These are phyloP conservation scores for Nephrocerus scutellatus DNA, from an alignment of 2,888 invertebrate species.

Conservation along the genomic window DNA sequence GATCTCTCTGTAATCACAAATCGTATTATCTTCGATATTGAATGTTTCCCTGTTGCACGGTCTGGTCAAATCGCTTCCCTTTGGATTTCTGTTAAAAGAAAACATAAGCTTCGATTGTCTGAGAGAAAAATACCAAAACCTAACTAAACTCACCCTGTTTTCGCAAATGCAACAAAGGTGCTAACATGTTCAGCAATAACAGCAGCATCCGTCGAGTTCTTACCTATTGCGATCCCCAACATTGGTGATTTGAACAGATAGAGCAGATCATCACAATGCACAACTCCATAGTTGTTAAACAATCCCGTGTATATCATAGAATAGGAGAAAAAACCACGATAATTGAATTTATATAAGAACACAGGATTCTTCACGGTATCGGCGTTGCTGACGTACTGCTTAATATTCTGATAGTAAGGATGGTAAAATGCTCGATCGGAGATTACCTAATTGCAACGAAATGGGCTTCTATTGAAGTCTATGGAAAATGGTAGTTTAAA, in stretches of 20 bases:
- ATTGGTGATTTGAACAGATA: slow-evolving; percentile 47
- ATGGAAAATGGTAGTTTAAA: no score
- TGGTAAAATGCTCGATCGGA: slow-evolving; percentile 48
- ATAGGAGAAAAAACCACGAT: slow-evolving; percentile 43
- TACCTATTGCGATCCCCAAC: slow-evolving; percentile 34
- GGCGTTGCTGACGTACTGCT: slow-evolving; percentile 20
- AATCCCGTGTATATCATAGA: slow-evolving; percentile 28
- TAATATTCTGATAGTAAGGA: slow-evolving; percentile 39
- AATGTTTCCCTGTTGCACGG: slow-evolving; percentile 21
- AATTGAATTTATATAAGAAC: slow-evolving; percentile 48
- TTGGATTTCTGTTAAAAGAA: slow-evolving; percentile 29
- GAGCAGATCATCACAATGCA: slow-evolving; percentile 51
- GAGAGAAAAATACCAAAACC: neutral
- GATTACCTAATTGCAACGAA: slow-evolving; percentile 36
- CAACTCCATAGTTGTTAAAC: slow-evolving; percentile 31
- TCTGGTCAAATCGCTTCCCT: slow-evolving; percentile 17
- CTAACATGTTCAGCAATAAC: slow-evolving; percentile 42
- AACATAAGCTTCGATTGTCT: neutral
- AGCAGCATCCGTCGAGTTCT: slow-evolving; percentile 34
- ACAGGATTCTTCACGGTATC: slow-evolving; percentile 30
- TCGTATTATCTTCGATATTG: slow-evolving; percentile 16
- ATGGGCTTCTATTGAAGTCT: no score
- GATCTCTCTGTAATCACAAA: slow-evolving; percentile 41
- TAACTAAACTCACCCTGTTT: slow-evolving; percentile 42
- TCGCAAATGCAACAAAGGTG: slow-evolving; percentile 48